These are phyloP conservation scores for Zeus faber DNA, from an alignment of 2,113 vertebrate genomes.

Conservation along the genomic window DNA sequence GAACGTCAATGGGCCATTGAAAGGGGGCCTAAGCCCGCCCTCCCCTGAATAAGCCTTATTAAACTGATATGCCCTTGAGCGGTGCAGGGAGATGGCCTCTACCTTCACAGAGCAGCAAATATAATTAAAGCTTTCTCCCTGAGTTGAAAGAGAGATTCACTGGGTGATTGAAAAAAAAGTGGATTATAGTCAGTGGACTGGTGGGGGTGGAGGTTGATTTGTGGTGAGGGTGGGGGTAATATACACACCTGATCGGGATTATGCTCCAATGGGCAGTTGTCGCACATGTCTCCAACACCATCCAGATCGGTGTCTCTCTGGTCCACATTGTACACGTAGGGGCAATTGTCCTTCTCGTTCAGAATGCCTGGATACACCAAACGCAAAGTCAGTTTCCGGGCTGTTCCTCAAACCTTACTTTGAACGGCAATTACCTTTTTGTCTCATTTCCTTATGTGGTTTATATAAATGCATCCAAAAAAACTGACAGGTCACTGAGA, in stretches of 20 bases:
- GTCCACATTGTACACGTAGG: slow-evolving; percentile 95
- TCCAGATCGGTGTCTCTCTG: slow-evolving; percentile 95
- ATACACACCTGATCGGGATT: slow-evolving; percentile 94
- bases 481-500: not conserved
- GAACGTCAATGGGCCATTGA: slow-evolving; percentile 64
- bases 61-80: slow-evolving; percentile 64
- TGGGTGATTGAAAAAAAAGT: slow-evolving; percentile 47
- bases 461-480: too few species aligned
- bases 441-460: not conserved
- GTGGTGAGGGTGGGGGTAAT: not conserved
- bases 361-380: slow-evolving; percentile 81
- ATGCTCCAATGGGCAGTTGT: slow-evolving; percentile 97
- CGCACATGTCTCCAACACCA: slow-evolving; percentile 97
- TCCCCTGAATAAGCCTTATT: slow-evolving; percentile 51
- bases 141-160: slow-evolving; percentile 48
- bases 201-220: not conserved
- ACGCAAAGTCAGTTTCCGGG: not conserved
- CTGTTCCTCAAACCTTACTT: not conserved
- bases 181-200: not conserved
- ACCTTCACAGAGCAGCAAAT: slow-evolving; percentile 52
- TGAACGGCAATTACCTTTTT: not conserved
- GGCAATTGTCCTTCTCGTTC: slow-evolving; percentile 95
- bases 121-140: slow-evolving; percentile 29
- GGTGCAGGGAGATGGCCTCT: slow-evolving; percentile 49
- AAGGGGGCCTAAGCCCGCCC: slow-evolving; percentile 40